Conservation (phyloP, 2,113 vertebrate species). For the Vombatus ursinus region DNA sequence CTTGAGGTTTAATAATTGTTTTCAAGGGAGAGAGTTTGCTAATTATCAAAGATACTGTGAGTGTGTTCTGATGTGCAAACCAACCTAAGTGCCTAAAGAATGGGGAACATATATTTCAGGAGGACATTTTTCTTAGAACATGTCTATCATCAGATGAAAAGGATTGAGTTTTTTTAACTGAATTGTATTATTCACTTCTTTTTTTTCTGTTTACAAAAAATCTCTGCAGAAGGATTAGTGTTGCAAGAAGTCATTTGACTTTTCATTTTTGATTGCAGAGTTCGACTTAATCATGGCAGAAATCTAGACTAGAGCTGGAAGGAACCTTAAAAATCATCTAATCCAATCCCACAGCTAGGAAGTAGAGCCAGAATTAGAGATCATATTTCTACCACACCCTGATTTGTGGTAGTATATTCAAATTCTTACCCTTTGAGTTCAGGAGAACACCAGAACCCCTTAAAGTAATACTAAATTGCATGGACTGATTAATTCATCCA, state of each 20-base stretch:
- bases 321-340: neutral
- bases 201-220: neutral
- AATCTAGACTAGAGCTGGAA: neutral
- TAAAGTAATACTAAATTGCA: neutral
- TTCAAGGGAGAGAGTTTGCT: slow-evolving; percentile 5
- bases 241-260: neutral
- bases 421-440: too few species aligned
- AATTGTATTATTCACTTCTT: slow-evolving; percentile 4
- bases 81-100: neutral
- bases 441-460: neutral
- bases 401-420: neutral
- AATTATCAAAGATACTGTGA: neutral
- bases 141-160: neutral
- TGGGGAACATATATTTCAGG: neutral
- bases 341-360: neutral
- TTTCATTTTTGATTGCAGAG: neutral
- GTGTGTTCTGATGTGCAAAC: slow-evolving; percentile 46
- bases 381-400: neutral
- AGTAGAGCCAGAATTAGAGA: neutral
- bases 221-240: neutral
- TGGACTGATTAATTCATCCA: neutral
- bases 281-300: neutral
- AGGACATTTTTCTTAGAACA: neutral
- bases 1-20: slow-evolving; percentile 15
- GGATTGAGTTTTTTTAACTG: neutral